Evolutionary conservation across 2,113 vertebrate species (phyloP).

Genomic region (Saimiri boliviensis): DNA sequence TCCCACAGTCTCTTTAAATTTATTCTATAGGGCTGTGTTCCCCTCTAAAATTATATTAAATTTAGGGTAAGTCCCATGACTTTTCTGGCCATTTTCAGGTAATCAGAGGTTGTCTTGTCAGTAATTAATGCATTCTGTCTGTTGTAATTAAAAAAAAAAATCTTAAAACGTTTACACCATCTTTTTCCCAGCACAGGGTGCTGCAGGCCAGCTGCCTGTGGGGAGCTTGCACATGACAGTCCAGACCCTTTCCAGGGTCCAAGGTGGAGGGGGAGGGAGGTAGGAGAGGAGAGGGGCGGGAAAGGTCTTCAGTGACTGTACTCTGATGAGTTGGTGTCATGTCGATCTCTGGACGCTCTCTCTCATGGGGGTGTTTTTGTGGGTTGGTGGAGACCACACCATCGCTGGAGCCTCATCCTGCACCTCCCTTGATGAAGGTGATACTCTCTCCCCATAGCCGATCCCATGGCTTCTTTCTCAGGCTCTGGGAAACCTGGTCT

Average conservation of each 20-base stretch:
- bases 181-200: neutral
- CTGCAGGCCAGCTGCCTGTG: neutral
- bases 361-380: neutral
- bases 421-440: neutral
- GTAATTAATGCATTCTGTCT: neutral
- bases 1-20: neutral
- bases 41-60: neutral
- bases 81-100: neutral
- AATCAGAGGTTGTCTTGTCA: neutral
- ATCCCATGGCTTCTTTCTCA: neutral
- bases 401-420: neutral
- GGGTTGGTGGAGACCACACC: neutral
- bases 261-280: neutral
- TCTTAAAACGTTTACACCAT: neutral
- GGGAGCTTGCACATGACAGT: neutral
- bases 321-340: neutral
- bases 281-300: neutral
- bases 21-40: neutral
- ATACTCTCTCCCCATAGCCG: neutral
- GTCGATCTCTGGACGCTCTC: neutral
- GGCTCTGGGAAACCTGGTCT: neutral
- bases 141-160: neutral
- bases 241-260: neutral
- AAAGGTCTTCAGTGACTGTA: neutral
- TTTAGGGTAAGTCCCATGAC: neutral